Conservation (phyloP, 2,797 vertebrate species). For the Danio choprae region DNA sequence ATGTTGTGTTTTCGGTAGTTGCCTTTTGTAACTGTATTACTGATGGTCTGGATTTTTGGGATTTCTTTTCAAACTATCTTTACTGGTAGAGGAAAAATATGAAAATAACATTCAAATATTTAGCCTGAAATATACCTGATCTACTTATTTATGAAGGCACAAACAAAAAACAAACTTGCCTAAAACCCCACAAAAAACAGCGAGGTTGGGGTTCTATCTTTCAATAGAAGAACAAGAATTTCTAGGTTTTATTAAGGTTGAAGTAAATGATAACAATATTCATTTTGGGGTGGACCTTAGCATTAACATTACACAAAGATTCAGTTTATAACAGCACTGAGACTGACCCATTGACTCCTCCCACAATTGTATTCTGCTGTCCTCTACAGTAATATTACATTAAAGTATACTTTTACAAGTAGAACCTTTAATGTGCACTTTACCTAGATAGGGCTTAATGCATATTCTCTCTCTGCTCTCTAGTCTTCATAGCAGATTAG, state of each 20-base stretch:
- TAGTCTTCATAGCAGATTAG: constrained; percentile 3
- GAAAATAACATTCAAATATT: too few species aligned
- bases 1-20: not conserved
- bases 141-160: not conserved
- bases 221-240: not conserved
- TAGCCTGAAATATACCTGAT: too few species aligned
- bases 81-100: not conserved
- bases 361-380: not conserved
- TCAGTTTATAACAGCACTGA: not conserved
- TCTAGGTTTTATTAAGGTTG: not conserved
- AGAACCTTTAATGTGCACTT: constrained; percentile 45
- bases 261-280: not conserved
- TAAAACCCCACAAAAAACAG: not conserved
- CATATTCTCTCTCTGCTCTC: not conserved
- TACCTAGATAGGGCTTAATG: constrained; percentile 1
- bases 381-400: constrained; percentile 30
- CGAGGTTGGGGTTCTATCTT: not conserved
- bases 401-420: constrained; percentile 52
- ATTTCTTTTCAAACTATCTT: not conserved
- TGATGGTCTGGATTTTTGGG: not conserved
- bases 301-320: not conserved
- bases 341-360: not conserved
- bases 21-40: not conserved
- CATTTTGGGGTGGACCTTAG: not conserved
- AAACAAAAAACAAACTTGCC: not conserved